Evolutionary conservation across 2,113 vertebrate genomes (phyloP), one percentile per base, ranked within the genome.

Genomic region (Neopipo cinnamomea): DNA sequence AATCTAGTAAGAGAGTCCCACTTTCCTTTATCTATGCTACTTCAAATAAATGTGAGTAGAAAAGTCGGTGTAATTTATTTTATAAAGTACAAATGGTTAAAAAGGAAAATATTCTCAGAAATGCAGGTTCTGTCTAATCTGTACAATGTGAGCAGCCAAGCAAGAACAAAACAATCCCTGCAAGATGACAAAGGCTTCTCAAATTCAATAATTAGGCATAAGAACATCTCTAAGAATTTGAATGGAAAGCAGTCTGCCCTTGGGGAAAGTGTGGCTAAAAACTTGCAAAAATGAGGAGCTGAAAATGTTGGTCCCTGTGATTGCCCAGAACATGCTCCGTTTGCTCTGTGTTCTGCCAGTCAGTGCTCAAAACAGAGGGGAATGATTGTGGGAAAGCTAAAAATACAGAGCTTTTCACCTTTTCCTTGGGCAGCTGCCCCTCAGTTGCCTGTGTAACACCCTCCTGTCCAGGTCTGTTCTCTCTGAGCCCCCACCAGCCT

Each of bases 151-250:
- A 96, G 95, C 85, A 87, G 86, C 91, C 92, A 96, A 87, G 94
- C 96, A 93, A 95, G 58, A 95, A 87, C 76, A 77, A 94, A 97
- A 81, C 88, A 85, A 82, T 89, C 82, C 65, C 87, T 85, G 90
- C 77, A 95, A 91, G 95, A 96, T 96, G 94, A 96, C 82, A 96
- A 88, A 94, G 80, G 67, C 91, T 96, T 92, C 50, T 97, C 53
- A 62, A 94, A 96, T 95, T 95, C 93, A 91, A 93, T 84, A 49
- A 71, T 37, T 50, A 95, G 96, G 87, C 81, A 88, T 74, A 56
- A 94, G 25, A 89, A 62, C 47, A 27, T 86, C 93, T 93, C 91
- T 31, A 58, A 81, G 96, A 91, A 93, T 93, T 75, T 85, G 83
- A 28, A 82, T 58, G 49, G 86, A 73, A 93, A 94, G 49, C 73